Percentiles rank a stretch among this genome's conserved stretches.
phyloP scores from a whole-genome alignment of 2,797 vertebrate genomes.

The Erethizon dorsatum region DNA sequence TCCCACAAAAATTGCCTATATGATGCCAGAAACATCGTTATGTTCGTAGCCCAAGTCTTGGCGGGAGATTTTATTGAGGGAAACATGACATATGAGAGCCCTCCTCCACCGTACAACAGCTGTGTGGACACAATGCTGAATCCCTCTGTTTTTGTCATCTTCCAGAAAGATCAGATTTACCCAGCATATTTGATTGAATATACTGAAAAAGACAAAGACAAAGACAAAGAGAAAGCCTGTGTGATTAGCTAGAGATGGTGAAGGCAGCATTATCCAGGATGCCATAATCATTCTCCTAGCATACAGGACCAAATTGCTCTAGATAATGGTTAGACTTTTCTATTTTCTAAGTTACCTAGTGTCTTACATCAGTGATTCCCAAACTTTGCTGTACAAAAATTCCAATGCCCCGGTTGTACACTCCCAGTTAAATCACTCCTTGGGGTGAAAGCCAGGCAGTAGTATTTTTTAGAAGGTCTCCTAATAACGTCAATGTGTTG shows the following conservation, averaged over 20 bases:
- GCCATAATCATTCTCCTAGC: background rate
- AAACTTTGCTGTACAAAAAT: background rate
- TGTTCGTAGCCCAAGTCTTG: conserved; percentile 90
- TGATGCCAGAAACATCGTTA: background rate
- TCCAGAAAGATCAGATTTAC: conserved; percentile 95
- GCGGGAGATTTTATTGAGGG: conserved; percentile 86
- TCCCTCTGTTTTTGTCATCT: conserved; percentile 94
- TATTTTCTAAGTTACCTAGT: background rate
- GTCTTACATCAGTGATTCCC: background rate
- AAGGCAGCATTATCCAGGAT: background rate
- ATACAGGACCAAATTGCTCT: background rate
- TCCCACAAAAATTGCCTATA: conserved; percentile 80
- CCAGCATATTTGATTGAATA: conserved; percentile 95
- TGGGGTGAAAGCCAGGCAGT: background rate
- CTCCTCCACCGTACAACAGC: conserved; percentile 91
- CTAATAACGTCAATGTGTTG: background rate
- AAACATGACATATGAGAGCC: background rate
- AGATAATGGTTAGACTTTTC: background rate
- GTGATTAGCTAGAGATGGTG: conserved; percentile 77
- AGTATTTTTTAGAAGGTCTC: background rate
- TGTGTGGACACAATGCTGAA: conserved; percentile 90
- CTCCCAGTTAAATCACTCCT: background rate
- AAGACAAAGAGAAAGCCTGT: conserved; percentile 70
- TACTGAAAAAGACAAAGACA: conserved; percentile 65
- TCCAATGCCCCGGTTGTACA: background rate